phyloP scores from a whole-genome alignment of 23 tunicate species.

The Styela clava region DNA sequence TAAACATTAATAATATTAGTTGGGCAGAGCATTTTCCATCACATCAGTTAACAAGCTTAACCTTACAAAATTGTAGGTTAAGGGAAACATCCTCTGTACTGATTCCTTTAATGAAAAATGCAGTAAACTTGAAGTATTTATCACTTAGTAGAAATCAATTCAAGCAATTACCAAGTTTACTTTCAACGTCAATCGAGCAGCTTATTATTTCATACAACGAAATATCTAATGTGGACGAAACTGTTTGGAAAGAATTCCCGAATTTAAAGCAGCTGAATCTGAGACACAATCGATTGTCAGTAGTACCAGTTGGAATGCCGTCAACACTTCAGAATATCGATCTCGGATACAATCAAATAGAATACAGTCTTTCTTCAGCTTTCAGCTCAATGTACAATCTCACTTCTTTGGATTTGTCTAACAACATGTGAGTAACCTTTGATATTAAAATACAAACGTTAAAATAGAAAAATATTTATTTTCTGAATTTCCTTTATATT shows the following conservation, averaged over 20 bases:
- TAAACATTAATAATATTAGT: background rate
- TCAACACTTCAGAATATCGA: background rate
- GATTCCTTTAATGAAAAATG: background rate
- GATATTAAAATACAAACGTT: too few species aligned
- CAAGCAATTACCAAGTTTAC: background rate
- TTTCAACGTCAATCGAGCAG: slow-evolving; percentile 1
- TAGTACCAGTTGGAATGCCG: slow-evolving; percentile 30
- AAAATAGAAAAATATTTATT: too few species aligned
- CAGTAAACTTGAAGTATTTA: background rate
- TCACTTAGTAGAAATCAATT: background rate
- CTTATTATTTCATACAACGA: background rate
- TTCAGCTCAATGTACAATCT: slow-evolving; percentile 22
- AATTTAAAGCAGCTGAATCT: slow-evolving; percentile 18
- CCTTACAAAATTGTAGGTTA: background rate
- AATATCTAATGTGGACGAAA: background rate
- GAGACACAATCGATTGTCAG: slow-evolving; percentile 7
- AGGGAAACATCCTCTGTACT: background rate
- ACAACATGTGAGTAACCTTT: slow-evolving; percentile 38
- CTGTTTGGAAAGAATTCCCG: background rate
- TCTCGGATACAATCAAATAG: slow-evolving; percentile 26
- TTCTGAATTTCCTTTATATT: too few species aligned
- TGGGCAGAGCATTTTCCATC: background rate
- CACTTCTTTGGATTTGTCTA: slow-evolving; percentile 6
- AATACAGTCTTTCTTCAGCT: slow-evolving; percentile 15
- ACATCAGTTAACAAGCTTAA: background rate